These are phyloP conservation scores for Steromphala cineraria DNA, from an alignment of 2,888 invertebrate species.

Conservation along the genomic window DNA sequence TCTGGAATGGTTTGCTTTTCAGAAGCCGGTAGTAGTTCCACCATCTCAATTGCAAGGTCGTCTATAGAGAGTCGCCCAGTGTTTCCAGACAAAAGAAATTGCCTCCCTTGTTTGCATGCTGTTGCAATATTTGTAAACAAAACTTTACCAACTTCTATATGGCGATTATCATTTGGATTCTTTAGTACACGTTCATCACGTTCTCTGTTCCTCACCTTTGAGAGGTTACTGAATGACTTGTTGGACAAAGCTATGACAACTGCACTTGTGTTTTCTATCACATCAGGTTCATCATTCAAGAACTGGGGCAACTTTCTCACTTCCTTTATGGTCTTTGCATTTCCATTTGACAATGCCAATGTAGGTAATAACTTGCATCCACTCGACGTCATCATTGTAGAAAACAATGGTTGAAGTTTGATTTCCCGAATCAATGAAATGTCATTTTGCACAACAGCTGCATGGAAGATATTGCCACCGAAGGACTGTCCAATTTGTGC, in stretches of 20 bases:
- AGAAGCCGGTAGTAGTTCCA: background rate
- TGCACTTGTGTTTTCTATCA: too few relatives aligned
- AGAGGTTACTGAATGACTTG: too few relatives aligned
- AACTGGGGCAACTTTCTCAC: too few relatives aligned
- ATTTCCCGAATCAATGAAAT: background rate
- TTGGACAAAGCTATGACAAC: too few relatives aligned
- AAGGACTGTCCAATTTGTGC: background rate
- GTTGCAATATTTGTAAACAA: too few relatives aligned
- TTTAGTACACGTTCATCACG: too few relatives aligned
- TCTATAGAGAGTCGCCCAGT: background rate
- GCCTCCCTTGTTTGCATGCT: too few relatives aligned
- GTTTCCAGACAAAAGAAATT: too few relatives aligned
- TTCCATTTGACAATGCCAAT: background rate
- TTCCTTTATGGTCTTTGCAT: background rate
- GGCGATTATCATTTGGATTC: too few relatives aligned
- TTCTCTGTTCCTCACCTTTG: too few relatives aligned
- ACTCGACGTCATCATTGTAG: background rate
- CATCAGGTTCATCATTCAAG: too few relatives aligned
- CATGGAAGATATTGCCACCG: background rate
- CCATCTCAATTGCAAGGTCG: background rate
- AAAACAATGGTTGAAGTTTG: background rate
- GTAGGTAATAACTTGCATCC: background rate
- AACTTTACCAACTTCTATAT: too few relatives aligned
- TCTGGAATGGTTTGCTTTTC: background rate
- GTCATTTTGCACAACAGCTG: background rate